Base-by-base conservation (phyloP, 1,140 invertebrate genomes). In the Eumaeus atala region DNA sequence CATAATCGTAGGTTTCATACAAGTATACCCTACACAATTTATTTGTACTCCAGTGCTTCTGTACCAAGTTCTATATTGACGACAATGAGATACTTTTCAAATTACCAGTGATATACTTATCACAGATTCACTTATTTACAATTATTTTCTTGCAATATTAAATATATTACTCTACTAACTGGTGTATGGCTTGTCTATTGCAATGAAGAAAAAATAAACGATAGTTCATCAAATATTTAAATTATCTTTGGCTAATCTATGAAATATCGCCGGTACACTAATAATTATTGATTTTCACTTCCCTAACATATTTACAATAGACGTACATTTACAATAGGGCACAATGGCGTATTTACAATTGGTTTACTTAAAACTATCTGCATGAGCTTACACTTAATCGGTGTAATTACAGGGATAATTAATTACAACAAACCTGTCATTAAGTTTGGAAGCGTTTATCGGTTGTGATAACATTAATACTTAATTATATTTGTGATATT, bases 21-120 rank as follows among this genome's bases (percentile, higher is more conserved):
- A 53, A 40, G 44, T 55, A 58, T 58, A 60, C 59, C 57, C 52
- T 64, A 66, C 70, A 80, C 62, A 70, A 66, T 67, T 69, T 48
- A 67, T 83, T 84, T 84, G 80, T 84, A 84, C 80, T 81, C 67
- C 64, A 76, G 73, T 80, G 72, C 72, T 63, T 69, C 66, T 60
- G 65, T 61, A 56, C 58, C 50, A 56, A 63, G 61, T 54, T 62
- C 52, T 58, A 38, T 49, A 58, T 51, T 38, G 38, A 57, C 42
- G 6, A 56, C 54, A 61, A 56, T 52, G 48, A 64, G 57, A 56
- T 57, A 64, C 37, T 54, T 55, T 60, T 54, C 57, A 56, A 55
- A 62, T 53, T 56, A 53, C 60, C 61, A 58, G 66, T 69, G 66
- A 69, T 66, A 54, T 35, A 56, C 49, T 50, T 66, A 70, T 70